phyloP scores from a whole-genome alignment of 2,888 invertebrate species.

The Stenolophus ochropezus region DNA sequence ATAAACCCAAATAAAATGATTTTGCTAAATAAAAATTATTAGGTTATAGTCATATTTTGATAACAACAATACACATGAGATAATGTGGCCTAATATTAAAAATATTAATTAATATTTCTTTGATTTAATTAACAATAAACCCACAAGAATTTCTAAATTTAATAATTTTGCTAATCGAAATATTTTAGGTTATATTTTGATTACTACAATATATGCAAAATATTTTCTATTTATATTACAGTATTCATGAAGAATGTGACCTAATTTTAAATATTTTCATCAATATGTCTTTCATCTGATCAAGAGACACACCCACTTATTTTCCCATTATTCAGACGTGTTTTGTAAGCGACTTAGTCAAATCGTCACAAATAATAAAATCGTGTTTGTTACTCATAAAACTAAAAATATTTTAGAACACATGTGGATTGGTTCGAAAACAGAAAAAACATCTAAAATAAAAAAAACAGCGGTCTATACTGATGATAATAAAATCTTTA shows the following conservation, averaged over 20 bases:
- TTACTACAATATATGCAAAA: not conserved
- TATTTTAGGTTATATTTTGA: not conserved
- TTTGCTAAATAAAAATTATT: too few species aligned
- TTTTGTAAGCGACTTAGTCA: not conserved
- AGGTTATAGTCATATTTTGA: too few species aligned
- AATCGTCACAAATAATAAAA: not conserved
- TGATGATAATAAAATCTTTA: too few species aligned
- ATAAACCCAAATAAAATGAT: too few species aligned
- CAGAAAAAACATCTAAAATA: not conserved
- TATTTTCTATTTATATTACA: not conserved
- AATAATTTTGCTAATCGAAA: not conserved
- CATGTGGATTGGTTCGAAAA: not conserved
- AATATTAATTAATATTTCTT: too few species aligned
- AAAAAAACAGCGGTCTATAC: too few species aligned
- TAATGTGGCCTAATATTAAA: too few species aligned
- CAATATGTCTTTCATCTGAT: not conserved
- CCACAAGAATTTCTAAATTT: not conserved
- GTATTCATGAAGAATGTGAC: not conserved
- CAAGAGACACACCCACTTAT: not conserved
- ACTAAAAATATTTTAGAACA: not conserved
- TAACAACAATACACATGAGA: too few species aligned
- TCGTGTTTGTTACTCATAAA: not conserved
- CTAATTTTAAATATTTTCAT: not conserved
- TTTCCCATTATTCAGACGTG: not conserved
- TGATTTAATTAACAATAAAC: too few species aligned